Evolutionary conservation across 2,113 vertebrate genomes (phyloP), one percentile per base, ranked within the genome.

Genomic region (Eonycteris spelaea): DNA sequence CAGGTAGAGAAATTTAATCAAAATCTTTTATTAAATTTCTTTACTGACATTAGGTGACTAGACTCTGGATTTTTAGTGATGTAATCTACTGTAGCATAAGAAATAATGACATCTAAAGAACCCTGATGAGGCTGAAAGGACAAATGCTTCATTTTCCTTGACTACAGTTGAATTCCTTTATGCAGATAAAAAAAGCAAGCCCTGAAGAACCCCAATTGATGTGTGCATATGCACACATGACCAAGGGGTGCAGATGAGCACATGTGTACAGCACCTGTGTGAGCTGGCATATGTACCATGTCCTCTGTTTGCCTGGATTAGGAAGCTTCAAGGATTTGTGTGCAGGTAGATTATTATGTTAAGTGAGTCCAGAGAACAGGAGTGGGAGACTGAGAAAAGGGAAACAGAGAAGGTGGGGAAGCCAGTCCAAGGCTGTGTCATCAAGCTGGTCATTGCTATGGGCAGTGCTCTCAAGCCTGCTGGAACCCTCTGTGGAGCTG

Each of bases 61-160:
- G 75, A 92, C 33, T 40, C 3, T 86, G 61, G 53, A 61, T 53
- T 82, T 86, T 94, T 59, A 86, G 87, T 95, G 91, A 90, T 40
- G 59, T 73, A 53, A 85, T 86, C 82, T 65, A 28, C 59, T 35
- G 2, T 90, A 24, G 18, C 4, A 19, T 26, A 65, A 67, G 33
- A 63, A 77, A 53, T 77, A 79, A 71, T 71, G 45, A 21, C 77
- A 14, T 95, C 38, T 74, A 53, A 87, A 80, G 43, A 85, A 38
- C 14, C 21, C 28, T 40, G 30, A 74, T 86, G 48, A 80, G 67
- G n/a, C 65, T 28, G 59, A 57, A 71, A 94, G 75, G 70, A 86
- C 53, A 86, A 70, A 63, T 35, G 2, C 80, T 91, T 87, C 65
- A 73, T 85, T 94, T 95, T 82, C 40, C 18, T 94, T 73, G 7